Evolutionary conservation across 1,140 invertebrate species (phyloP).

Genomic region (Acarapis woodi): DNA sequence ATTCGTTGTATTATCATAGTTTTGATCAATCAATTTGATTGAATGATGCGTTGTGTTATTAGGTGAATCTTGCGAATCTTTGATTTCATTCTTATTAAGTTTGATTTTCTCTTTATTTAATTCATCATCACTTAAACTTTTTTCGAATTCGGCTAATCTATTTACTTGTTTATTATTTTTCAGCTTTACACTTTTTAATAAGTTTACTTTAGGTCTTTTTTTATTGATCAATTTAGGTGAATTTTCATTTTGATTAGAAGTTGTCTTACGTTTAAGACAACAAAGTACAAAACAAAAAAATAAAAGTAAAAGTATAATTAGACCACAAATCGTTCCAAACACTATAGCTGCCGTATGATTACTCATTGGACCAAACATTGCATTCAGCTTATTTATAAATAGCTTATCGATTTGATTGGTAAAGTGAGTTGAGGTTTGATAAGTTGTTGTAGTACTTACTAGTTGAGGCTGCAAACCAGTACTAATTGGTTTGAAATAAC

Average conservation of each 20-base stretch:
- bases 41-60: too few relatives aligned
- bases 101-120: too few relatives aligned
- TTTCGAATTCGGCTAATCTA: too few relatives aligned
- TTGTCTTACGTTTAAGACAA: slow-evolving; percentile 9
- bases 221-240: too few relatives aligned
- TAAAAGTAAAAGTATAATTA: slow-evolving; percentile 11
- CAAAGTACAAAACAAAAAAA: slow-evolving; percentile 12
- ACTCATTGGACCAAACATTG: slow-evolving; percentile 11
- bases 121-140: too few relatives aligned
- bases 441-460: neutral
- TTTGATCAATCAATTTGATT: too few relatives aligned
- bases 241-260: too few relatives aligned
- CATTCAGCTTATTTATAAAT: slow-evolving; percentile 1
- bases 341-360: slow-evolving; percentile 11
- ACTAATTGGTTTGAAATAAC: slow-evolving; percentile 11
- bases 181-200: too few relatives aligned
- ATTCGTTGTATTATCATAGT: too few relatives aligned
- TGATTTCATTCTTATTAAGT: slow-evolving; percentile 11
- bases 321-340: slow-evolving; percentile 12
- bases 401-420: neutral
- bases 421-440: neutral
- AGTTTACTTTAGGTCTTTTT: too few relatives aligned
- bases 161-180: too few relatives aligned
- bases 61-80: slow-evolving; percentile 20
- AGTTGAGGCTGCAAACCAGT: slow-evolving; percentile 6